Percentiles rank a stretch among this genome's conserved stretches.
Evolutionary conservation across 2,113 vertebrate genomes (phyloP).

Genomic region (Etia nguti): DNA sequence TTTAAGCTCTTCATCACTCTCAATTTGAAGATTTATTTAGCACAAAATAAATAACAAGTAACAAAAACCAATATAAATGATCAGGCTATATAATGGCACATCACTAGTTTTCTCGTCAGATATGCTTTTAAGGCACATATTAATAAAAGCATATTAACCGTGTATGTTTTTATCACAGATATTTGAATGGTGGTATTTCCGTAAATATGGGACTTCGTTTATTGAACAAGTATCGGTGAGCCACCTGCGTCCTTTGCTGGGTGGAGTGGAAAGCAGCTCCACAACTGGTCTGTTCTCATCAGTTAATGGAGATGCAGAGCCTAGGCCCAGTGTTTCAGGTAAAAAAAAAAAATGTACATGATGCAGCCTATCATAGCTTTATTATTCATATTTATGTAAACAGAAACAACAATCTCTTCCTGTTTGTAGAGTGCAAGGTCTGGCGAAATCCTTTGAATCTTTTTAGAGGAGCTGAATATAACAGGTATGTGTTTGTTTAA

Average conservation of each 20-base stretch:
- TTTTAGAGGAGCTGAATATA: conserved; percentile 97
- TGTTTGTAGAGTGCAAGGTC: conserved; percentile 90
- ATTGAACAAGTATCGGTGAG: conserved; percentile 98
- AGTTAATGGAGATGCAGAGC: conserved; percentile 79
- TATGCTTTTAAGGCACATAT: not conserved
- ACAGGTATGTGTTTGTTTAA: conserved; percentile 76
- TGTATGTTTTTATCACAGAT: conserved; percentile 69
- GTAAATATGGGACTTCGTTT: conserved; percentile 95
- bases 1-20: not conserved
- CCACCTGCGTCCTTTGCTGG: conserved; percentile 89
- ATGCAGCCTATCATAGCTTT: not conserved
- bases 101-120: not conserved
- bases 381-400: not conserved
- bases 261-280: conserved; percentile 82
- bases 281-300: conserved; percentile 80
- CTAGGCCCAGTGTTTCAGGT: conserved; percentile 90
- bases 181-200: conserved; percentile 99
- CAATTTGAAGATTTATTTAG: not conserved
- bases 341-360: not conserved
- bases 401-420: not conserved
- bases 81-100: not conserved
- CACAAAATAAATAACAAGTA: fast-evolving
- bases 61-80: not conserved
- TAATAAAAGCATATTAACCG: not conserved
- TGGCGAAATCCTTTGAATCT: conserved; percentile 98